These are phyloP conservation scores for Zaprionus ornatus DNA, from an alignment of 1,140 invertebrate species.

Conservation along the genomic window DNA sequence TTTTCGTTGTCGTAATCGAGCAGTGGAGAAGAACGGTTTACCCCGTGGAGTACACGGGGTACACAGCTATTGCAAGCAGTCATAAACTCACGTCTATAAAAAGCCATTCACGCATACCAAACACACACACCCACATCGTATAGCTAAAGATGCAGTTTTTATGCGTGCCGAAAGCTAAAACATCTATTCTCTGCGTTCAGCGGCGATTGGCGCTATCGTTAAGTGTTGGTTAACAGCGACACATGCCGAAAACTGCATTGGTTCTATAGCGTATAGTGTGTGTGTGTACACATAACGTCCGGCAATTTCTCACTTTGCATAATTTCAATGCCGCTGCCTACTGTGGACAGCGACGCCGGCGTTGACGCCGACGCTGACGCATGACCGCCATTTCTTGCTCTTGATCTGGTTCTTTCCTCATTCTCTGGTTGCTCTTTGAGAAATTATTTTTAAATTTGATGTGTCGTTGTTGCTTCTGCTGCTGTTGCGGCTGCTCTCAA, in stretches of 20 bases:
- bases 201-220: slow-evolving; percentile 24
- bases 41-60: background rate
- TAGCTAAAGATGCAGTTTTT: slow-evolving; percentile 9
- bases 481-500: slow-evolving; percentile 52
- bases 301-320: slow-evolving; percentile 66
- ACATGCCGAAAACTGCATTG: slow-evolving; percentile 12
- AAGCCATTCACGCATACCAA: slow-evolving; percentile 23
- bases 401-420: slow-evolving; percentile 52
- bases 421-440: slow-evolving; percentile 63
- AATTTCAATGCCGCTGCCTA: slow-evolving; percentile 62
- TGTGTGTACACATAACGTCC: slow-evolving; percentile 32
- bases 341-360: slow-evolving; percentile 13
- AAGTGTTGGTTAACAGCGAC: slow-evolving; percentile 22
- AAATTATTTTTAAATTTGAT: slow-evolving; percentile 81
- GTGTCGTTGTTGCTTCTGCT: slow-evolving; percentile 48
- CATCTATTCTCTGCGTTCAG: slow-evolving; percentile 17
- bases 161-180: slow-evolving; percentile 56
- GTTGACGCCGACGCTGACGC: slow-evolving; percentile 56
- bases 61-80: slow-evolving; percentile 18
- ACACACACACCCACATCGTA: background rate
- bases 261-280: slow-evolving; percentile 8
- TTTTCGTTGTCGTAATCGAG: slow-evolving; percentile 50
- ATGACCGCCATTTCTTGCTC: slow-evolving; percentile 62
- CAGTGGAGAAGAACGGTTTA: background rate
- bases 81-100: slow-evolving; percentile 55